These are phyloP conservation scores for Psylliodes chrysocephalus DNA, from an alignment of 2,888 invertebrate species.

Conservation along the genomic window DNA sequence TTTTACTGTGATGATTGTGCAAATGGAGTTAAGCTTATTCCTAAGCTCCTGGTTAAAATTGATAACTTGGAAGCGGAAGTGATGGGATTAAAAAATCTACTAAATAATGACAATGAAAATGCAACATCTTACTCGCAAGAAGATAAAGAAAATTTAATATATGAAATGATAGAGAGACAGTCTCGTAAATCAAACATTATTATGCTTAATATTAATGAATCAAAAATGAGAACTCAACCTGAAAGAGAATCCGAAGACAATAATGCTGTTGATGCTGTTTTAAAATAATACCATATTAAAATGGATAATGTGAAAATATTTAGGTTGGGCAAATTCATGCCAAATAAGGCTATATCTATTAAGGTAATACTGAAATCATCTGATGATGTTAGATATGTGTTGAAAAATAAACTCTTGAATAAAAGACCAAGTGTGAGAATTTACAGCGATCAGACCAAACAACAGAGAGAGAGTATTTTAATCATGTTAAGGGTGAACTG, in stretches of 20 bases:
- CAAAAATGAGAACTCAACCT: too few species aligned
- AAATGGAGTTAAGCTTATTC: too few species aligned
- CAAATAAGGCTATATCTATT: neutral
- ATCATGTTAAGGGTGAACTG: too few species aligned
- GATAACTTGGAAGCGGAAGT: too few species aligned
- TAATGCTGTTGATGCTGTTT: neutral
- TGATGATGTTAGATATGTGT: neutral
- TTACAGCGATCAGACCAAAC: neutral
- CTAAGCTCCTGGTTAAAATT: too few species aligned
- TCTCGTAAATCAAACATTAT: neutral
- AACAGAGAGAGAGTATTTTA: too few species aligned
- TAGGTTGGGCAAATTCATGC: too few species aligned
- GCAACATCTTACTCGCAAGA: neutral
- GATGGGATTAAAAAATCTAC: too few species aligned
- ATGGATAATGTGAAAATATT: neutral
- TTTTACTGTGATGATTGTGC: too few species aligned
- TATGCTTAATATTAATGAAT: too few species aligned
- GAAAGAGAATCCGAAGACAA: too few species aligned
- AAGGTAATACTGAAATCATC: neutral
- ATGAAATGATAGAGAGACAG: neutral
- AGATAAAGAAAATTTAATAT: neutral
- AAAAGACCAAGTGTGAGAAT: neutral
- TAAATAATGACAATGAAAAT: neutral
- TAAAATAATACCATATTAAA: neutral
- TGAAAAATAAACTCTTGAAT: neutral